phyloP scores from a whole-genome alignment of 2,113 vertebrate genomes.

The Anoplopoma fimbria region DNA sequence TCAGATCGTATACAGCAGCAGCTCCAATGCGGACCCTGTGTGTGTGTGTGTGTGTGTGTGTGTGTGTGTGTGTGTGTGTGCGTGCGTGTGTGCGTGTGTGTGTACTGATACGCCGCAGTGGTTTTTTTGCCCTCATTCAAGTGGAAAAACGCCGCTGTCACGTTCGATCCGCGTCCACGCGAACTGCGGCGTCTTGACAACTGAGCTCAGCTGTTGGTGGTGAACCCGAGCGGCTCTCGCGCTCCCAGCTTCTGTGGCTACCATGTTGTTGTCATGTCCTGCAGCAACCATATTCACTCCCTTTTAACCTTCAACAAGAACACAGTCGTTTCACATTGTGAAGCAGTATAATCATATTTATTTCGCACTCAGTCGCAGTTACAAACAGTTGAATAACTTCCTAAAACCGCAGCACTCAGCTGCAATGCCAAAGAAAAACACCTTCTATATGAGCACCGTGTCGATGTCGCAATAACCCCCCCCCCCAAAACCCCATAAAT shows the following conservation, averaged over 20 bases:
- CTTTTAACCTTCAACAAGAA: constrained; percentile 13
- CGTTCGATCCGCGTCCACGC: constrained; percentile 12
- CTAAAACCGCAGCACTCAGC: not conserved
- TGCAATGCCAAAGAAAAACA: not conserved
- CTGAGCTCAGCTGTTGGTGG: constrained; percentile 61
- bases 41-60: not conserved
- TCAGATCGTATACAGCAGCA: constrained; percentile 46
- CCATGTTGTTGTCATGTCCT: constrained; percentile 61
- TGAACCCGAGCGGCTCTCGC: constrained; percentile 52
- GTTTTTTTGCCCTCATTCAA: too few relatives aligned
- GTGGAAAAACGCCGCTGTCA: constrained; percentile 64
- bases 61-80: not conserved
- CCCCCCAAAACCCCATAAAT: not conserved
- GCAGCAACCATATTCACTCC: constrained; percentile 28
- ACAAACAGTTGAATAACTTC: not conserved
- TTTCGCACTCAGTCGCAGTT: too few relatives aligned
- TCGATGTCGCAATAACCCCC: not conserved
- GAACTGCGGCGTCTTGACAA: constrained; percentile 60
- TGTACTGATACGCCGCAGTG: constrained; percentile 56
- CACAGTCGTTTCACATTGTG: not conserved
- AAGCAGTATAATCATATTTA: not conserved
- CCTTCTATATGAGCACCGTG: not conserved
- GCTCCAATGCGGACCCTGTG: constrained; percentile 60
- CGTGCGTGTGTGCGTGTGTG: not conserved
- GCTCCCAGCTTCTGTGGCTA: constrained; percentile 50